A percentile compares a stretch with the other conserved stretches of the same genome.
Evolutionary conservation across 2,797 vertebrate species (phyloP).

Genomic region (Phoebastria nigripes): DNA sequence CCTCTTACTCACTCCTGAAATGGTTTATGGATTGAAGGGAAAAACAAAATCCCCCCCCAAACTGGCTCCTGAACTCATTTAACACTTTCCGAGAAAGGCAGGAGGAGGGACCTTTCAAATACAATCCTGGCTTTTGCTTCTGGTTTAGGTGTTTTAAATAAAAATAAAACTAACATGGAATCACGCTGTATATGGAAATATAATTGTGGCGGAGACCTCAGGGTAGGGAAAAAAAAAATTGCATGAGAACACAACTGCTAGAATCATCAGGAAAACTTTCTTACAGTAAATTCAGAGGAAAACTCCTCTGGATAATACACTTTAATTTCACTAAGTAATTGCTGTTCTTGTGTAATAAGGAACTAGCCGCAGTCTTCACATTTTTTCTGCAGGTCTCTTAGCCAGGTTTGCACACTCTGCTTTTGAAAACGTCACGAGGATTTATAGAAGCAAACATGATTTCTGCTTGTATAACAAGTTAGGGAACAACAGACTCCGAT

Average conservation of each 20-base stretch:
- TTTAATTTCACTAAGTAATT: not conserved
- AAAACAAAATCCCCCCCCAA: not conserved
- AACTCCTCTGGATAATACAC: not conserved
- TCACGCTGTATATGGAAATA: not conserved
- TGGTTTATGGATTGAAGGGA: not conserved
- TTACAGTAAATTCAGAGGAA: not conserved
- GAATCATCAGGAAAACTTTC: not conserved
- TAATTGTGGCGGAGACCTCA: not conserved
- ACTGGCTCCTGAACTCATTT: not conserved
- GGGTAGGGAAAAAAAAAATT: not conserved
- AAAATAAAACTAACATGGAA: not conserved
- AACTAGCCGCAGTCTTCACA: fast-evolving
- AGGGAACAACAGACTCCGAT: not conserved
- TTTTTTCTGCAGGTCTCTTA: not conserved
- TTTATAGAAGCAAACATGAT: not conserved
- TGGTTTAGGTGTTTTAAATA: not conserved
- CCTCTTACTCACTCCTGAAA: not conserved
- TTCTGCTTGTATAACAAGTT: not conserved
- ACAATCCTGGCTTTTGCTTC: not conserved
- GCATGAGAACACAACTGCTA: not conserved
- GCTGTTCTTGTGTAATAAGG: fast-evolving
- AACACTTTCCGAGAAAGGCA: not conserved
- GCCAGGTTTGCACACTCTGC: not conserved
- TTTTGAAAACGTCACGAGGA: not conserved
- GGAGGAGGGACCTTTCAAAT: not conserved